These are phyloP conservation scores for Enteromius mattozi DNA, from an alignment of 2,797 vertebrate genomes.

Conservation along the genomic window DNA sequence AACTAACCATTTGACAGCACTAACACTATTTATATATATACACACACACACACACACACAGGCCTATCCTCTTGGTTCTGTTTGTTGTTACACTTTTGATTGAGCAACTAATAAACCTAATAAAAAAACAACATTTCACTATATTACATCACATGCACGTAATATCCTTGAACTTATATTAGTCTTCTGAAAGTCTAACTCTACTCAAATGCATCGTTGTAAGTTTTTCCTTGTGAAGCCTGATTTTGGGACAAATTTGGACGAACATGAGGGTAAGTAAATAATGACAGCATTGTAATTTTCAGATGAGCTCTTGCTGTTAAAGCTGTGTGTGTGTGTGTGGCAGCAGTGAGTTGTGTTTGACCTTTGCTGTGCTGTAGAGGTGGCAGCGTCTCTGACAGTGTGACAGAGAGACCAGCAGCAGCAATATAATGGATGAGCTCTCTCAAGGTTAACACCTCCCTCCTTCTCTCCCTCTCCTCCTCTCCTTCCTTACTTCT, in stretches of 20 bases:
- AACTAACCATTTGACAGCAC: too few species aligned
- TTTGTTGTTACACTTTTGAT: not conserved
- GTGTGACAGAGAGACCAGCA: slow-evolving; percentile 81
- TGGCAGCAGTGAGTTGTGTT: slow-evolving; percentile 69
- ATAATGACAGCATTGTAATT: not conserved
- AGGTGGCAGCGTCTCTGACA: slow-evolving; percentile 80
- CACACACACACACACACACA: too few species aligned
- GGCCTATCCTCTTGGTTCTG: not conserved
- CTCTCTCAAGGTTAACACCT: slow-evolving; percentile 81
- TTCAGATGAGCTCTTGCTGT: not conserved
- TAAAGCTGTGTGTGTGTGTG: slow-evolving; percentile 57
- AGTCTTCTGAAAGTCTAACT: too few species aligned
- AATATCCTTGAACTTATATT: not conserved
- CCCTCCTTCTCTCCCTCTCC: slow-evolving; percentile 56
- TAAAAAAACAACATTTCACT: not conserved
- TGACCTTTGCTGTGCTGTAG: slow-evolving; percentile 80
- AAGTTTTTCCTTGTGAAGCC: not conserved
- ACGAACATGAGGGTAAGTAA: not conserved
- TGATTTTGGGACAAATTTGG: not conserved
- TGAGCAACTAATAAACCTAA: not conserved
- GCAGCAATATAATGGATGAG: slow-evolving; percentile 82
- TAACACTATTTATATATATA: too few species aligned
- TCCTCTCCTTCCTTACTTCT: slow-evolving; percentile 50
- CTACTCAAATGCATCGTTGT: not conserved
- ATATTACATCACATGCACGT: not conserved